phyloP scores from a whole-genome alignment of 2,888 invertebrate genomes.

The Torymus auratus region DNA sequence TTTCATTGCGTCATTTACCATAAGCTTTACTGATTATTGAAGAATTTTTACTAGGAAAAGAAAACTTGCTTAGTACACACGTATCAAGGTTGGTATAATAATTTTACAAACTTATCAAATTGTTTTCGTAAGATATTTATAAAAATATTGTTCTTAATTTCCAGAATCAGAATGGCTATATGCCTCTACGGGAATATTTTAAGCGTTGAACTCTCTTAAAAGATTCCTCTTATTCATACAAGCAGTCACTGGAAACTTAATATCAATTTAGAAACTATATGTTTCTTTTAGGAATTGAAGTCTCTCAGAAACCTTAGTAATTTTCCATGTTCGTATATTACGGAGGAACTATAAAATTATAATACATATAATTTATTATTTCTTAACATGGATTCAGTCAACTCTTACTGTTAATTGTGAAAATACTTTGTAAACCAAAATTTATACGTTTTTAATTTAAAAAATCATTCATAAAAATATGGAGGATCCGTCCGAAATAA shows the following conservation, averaged over 20 bases:
- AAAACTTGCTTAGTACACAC: constrained; percentile 7
- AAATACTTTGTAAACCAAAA: too few relatives aligned
- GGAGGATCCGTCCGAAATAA: too few relatives aligned
- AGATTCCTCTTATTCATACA: constrained; percentile 39
- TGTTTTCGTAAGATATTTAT: too few relatives aligned
- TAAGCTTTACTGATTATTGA: not conserved
- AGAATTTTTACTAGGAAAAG: not conserved
- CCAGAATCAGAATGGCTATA: too few relatives aligned
- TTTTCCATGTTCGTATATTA: not conserved
- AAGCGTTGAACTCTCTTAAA: constrained; percentile 48
- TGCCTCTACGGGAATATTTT: not conserved
- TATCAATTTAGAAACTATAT: constrained; percentile 21
- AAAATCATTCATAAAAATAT: too few relatives aligned
- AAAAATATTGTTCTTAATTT: too few relatives aligned
- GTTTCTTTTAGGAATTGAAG: constrained; percentile 31
- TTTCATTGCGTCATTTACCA: not conserved
- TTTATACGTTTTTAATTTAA: too few relatives aligned
- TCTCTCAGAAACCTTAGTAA: constrained; percentile 9
- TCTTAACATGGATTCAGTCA: too few relatives aligned
- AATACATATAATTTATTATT: too few relatives aligned
- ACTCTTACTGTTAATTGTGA: too few relatives aligned
- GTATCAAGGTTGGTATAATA: too few relatives aligned
- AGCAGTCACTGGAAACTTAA: constrained; percentile 31
- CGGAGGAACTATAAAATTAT: not conserved
- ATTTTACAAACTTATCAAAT: too few relatives aligned